Evolutionary conservation across 2,113 vertebrate species (phyloP).

Genomic region (Oncorhynchus tshawytscha): DNA sequence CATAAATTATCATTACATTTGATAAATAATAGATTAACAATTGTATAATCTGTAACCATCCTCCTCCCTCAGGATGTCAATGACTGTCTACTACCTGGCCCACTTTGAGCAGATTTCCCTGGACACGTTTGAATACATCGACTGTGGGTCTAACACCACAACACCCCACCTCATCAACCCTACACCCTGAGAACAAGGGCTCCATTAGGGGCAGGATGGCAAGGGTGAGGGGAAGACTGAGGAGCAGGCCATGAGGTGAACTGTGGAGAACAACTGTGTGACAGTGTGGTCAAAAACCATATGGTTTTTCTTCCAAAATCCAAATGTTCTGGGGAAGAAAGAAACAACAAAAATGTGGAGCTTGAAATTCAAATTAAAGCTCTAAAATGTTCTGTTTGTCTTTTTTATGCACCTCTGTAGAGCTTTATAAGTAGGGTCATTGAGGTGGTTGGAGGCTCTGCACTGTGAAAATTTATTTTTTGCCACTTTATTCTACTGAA

Average conservation of each 20-base stretch:
- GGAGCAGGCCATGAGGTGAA: not conserved
- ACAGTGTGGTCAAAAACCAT: not conserved
- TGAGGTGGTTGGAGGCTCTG: not conserved
- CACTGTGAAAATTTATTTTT: not conserved
- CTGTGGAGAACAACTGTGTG: not conserved
- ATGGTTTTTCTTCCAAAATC: too few relatives aligned
- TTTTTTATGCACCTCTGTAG: not conserved
- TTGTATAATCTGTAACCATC: not conserved
- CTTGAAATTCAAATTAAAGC: not conserved
- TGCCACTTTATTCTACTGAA: too few relatives aligned
- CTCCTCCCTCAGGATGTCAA: conserved; percentile 63
- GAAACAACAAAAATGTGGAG: not conserved
- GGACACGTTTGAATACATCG: conserved; percentile 73
- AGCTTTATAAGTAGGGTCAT: not conserved
- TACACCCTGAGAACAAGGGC: not conserved
- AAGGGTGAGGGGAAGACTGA: not conserved
- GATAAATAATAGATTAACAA: too few relatives aligned
- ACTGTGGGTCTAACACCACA: conserved; percentile 70
- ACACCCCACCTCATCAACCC: conserved; percentile 11
- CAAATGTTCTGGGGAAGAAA: not conserved
- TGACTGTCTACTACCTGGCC: conserved; percentile 70
- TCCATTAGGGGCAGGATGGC: not conserved
- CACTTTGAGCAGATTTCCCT: conserved; percentile 71
- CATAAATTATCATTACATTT: too few relatives aligned
- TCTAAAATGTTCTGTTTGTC: not conserved